Evolutionary conservation across 2,797 vertebrate species (phyloP).

Genomic region (Eupleurogrammus muticus): DNA sequence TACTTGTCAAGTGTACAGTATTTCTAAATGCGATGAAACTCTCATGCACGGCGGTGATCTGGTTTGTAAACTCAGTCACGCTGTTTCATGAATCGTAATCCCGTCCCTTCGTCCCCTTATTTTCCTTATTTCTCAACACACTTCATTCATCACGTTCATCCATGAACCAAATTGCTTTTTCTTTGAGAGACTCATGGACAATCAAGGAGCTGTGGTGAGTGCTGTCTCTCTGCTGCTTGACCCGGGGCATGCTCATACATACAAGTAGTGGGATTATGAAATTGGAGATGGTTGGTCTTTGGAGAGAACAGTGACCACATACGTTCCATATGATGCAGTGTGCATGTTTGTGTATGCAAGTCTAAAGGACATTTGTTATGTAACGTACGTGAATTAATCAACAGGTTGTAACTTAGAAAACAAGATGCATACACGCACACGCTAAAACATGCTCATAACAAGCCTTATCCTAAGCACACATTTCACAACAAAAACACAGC

Average conservation of each 20-base stretch:
- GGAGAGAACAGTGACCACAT: constrained; percentile 42
- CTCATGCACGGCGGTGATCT: not conserved
- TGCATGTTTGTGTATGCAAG: not conserved
- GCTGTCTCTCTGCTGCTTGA: constrained; percentile 15
- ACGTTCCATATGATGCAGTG: constrained; percentile 4
- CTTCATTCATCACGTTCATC: constrained; percentile 37
- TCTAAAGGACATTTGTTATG: too few species aligned
- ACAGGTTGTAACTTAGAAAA: too few species aligned
- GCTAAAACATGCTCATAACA: too few species aligned
- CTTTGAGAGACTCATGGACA: constrained; percentile 53
- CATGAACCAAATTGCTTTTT: constrained; percentile 58
- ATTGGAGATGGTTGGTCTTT: constrained; percentile 51
- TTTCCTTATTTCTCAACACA: constrained; percentile 28
- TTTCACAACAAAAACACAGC: too few species aligned
- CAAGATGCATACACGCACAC: too few species aligned
- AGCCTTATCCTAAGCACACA: too few species aligned
- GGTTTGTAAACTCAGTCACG: not conserved
- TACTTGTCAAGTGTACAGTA: not conserved
- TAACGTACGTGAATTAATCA: too few species aligned
- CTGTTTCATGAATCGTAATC: constrained; percentile 23
- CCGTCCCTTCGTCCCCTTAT: constrained; percentile 32
- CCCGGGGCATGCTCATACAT: constrained; percentile 67
- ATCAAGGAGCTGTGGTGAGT: constrained; percentile 33
- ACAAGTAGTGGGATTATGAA: constrained; percentile 69
- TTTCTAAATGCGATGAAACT: not conserved